These are phyloP conservation scores for Serinus canaria DNA, from an alignment of 2,113 vertebrate species.

Conservation along the genomic window DNA sequence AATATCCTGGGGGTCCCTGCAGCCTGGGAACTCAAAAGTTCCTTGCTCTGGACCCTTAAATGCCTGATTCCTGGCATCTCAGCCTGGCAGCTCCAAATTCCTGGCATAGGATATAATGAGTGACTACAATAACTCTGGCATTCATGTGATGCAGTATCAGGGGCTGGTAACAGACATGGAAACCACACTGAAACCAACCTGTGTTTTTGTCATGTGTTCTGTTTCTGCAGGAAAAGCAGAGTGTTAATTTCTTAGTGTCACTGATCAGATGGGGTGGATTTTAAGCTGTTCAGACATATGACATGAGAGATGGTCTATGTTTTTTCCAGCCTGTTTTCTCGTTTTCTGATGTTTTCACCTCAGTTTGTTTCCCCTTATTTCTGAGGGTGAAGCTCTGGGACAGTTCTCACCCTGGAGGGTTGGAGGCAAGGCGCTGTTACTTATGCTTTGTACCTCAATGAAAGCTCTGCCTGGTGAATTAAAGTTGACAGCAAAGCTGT, in stretches of 20 bases:
- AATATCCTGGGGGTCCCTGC: neutral
- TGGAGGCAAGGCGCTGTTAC: neutral
- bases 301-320: accelerated
- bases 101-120: neutral
- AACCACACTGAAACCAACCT: neutral
- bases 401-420: neutral
- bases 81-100: neutral
- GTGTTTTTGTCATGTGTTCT: neutral
- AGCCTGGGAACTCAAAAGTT: neutral
- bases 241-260: neutral
- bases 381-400: neutral
- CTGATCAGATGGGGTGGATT: neutral
- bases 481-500: neutral
- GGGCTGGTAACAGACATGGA: neutral
- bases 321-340: neutral
- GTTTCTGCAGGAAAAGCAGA: neutral
- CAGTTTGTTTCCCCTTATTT: neutral
- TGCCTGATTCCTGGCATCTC: neutral
- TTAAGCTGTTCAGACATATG: neutral
- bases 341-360: neutral
- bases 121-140: neutral
- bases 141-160: neutral
- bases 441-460: neutral
- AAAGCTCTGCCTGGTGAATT: neutral
- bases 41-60: neutral